phyloP scores from a whole-genome alignment of 2,113 vertebrate genomes.

The Dendrocopos noguchii region DNA sequence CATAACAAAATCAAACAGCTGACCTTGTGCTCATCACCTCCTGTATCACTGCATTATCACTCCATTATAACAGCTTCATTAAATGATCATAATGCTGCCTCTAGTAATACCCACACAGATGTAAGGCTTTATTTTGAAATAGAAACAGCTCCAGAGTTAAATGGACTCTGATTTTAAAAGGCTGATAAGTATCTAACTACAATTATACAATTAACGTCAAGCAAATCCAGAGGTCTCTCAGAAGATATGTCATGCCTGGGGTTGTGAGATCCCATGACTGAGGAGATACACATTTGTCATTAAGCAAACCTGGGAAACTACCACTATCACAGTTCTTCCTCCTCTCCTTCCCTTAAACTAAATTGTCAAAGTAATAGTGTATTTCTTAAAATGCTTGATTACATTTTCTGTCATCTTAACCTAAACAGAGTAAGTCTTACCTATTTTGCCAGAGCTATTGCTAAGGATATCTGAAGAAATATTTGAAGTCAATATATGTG shows the following conservation, averaged over 20 bases:
- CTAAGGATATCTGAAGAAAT: neutral
- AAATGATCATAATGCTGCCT: neutral
- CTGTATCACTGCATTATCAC: neutral
- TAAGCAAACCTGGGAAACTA: neutral
- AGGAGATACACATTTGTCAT: neutral
- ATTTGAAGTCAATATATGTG: neutral
- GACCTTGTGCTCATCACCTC: neutral
- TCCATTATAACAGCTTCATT: neutral
- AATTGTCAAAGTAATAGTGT: neutral
- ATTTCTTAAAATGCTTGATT: neutral
- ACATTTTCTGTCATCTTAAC: neutral
- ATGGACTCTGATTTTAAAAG: neutral
- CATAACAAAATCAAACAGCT: neutral
- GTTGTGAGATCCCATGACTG: neutral
- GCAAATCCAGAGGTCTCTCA: neutral
- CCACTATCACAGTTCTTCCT: neutral
- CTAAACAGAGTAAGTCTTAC: neutral
- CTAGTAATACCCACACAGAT: neutral
- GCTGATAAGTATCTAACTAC: neutral
- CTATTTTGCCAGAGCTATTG: neutral
- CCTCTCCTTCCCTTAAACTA: neutral
- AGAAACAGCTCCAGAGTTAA: neutral
- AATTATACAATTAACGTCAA: neutral
- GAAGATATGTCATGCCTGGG: neutral
- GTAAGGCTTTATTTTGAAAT: neutral